These are phyloP conservation scores for Clamator glandarius DNA, from an alignment of 2,797 vertebrate species.

Conservation along the genomic window DNA sequence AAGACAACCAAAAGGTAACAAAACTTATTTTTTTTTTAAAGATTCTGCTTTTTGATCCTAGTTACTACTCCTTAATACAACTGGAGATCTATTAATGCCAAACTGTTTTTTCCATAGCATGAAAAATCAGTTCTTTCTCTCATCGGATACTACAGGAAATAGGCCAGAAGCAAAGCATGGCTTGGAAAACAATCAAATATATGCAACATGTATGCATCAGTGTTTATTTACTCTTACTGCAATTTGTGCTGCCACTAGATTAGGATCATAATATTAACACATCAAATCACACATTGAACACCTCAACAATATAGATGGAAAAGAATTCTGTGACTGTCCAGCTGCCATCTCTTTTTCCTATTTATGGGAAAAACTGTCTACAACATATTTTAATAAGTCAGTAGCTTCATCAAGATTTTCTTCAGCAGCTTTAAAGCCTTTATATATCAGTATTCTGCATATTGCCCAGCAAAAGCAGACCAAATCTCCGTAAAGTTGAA, in stretches of 20 bases:
- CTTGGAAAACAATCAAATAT: background rate
- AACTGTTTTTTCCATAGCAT: background rate
- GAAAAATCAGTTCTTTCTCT: background rate
- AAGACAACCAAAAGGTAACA: background rate
- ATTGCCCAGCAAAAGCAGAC: background rate
- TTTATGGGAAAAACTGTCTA: background rate
- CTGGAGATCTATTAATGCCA: background rate
- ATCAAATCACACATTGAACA: background rate
- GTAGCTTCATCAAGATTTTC: background rate
- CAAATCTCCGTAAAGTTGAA: background rate
- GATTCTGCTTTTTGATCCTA: background rate
- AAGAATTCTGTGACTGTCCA: background rate
- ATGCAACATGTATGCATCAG: background rate
- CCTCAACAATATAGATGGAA: background rate
- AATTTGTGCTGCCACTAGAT: background rate
- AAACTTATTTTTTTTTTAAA: background rate
- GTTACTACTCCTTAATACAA: background rate
- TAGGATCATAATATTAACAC: background rate
- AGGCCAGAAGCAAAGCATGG: background rate
- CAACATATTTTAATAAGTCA: background rate
- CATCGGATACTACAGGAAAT: background rate
- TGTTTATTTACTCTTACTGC: background rate
- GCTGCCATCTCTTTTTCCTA: background rate
- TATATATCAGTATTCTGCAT: background rate
- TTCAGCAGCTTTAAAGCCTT: background rate